Evolutionary conservation across 2,113 vertebrate species (phyloP).

Genomic region (Sebastes schlegelii): DNA sequence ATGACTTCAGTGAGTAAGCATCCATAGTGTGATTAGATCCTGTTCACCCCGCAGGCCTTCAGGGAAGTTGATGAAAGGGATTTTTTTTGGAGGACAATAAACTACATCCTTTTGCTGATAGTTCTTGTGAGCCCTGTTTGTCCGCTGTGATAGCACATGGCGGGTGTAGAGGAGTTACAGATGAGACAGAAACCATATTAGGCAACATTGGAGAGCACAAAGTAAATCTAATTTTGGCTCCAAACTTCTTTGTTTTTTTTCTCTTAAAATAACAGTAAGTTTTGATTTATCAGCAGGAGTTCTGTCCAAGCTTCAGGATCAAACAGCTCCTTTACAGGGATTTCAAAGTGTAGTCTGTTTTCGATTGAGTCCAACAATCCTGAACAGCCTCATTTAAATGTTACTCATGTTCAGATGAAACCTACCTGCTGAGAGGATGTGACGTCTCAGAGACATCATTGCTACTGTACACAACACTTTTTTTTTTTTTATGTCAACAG

Average conservation of each 20-base stretch:
- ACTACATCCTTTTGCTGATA: slow-evolving; percentile 23
- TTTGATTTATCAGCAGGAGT: slow-evolving; percentile 43
- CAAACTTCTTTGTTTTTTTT: slow-evolving; percentile 1
- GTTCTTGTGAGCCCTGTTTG: slow-evolving; percentile 19
- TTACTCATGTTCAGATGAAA: slow-evolving; percentile 15
- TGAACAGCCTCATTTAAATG: slow-evolving; percentile 26
- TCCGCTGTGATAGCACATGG: slow-evolving; percentile 15
- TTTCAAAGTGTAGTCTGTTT: slow-evolving; percentile 51
- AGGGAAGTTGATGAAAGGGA: slow-evolving; percentile 55
- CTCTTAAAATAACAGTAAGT: slow-evolving; percentile 43
- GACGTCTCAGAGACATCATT: neutral
- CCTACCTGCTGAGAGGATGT: neutral
- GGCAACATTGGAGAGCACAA: slow-evolving; percentile 30
- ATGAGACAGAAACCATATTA: slow-evolving; percentile 51
- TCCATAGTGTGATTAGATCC: slow-evolving; percentile 63
- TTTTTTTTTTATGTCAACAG: neutral
- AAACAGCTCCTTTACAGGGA: slow-evolving; percentile 38
- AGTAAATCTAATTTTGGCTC: slow-evolving; percentile 47
- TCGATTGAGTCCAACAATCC: slow-evolving; percentile 1
- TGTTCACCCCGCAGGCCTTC: slow-evolving; percentile 50
- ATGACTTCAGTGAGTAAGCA: slow-evolving; percentile 72
- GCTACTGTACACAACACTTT: neutral
- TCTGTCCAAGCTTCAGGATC: slow-evolving; percentile 45
- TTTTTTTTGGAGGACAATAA: slow-evolving; percentile 52
- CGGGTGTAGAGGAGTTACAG: slow-evolving; percentile 1